These are phyloP conservation scores for Erythrocercus mccallii DNA, from an alignment of 2,113 vertebrate genomes.

Conservation along the genomic window DNA sequence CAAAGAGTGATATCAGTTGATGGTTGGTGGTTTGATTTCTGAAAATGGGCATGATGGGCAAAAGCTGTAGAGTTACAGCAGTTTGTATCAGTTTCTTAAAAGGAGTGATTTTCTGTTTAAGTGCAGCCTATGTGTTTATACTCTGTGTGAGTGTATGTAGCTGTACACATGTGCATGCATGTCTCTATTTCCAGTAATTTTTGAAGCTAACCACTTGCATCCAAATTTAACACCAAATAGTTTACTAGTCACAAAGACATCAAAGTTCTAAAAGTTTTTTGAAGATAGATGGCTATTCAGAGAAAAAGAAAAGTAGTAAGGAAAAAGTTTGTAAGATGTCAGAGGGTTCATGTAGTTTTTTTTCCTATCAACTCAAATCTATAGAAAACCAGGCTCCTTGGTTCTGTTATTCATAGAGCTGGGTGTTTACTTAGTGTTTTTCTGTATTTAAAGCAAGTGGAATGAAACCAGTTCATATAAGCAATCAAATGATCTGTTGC, in stretches of 20 bases:
- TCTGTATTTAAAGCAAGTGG: background rate
- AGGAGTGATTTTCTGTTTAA: background rate
- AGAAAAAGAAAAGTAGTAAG: background rate
- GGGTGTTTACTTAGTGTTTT: background rate
- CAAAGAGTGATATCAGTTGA: background rate
- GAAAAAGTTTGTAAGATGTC: background rate
- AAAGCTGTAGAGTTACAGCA: background rate
- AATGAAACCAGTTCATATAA: conserved; percentile 13
- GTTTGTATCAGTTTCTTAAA: background rate
- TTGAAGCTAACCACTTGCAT: background rate
- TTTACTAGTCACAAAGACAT: background rate
- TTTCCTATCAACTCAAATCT: background rate
- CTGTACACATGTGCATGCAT: background rate
- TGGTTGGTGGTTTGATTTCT: background rate
- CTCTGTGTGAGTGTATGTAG: background rate
- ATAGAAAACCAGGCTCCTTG: background rate
- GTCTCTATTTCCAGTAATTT: background rate
- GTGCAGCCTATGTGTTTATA: background rate
- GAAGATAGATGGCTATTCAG: background rate
- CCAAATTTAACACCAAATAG: background rate
- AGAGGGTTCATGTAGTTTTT: background rate
- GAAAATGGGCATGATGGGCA: background rate
- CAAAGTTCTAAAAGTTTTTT: background rate
- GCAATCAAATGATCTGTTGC: background rate
- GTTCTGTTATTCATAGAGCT: background rate